A percentile compares a stretch with the other conserved stretches of the same genome.
Conservation (phyloP, 2,797 vertebrate genomes). For the Tokudaia tokunoshimensis region DNA sequence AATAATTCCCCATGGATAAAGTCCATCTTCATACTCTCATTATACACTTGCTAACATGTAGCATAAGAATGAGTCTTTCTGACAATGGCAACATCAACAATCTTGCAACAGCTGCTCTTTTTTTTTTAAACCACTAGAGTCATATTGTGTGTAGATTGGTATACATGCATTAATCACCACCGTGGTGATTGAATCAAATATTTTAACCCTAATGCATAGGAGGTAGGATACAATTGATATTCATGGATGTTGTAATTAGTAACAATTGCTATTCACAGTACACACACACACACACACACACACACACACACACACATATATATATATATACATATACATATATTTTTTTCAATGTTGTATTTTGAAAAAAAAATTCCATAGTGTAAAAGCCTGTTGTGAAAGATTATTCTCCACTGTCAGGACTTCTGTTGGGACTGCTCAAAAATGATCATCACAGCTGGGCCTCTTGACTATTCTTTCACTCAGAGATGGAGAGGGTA, state of each 20-base stretch:
- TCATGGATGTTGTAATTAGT: not conserved
- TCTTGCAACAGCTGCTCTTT: not conserved
- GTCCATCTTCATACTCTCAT: not conserved
- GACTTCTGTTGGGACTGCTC: no score
- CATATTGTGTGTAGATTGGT: not conserved
- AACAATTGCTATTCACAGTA: not conserved
- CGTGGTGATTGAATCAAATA: not conserved
- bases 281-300: no score
- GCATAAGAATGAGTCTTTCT: not conserved
- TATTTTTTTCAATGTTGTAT: not conserved
- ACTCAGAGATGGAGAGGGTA: no score
- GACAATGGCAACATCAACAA: not conserved
- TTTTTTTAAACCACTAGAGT: not conserved
- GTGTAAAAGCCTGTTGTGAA: no score
- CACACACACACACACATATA: no score
- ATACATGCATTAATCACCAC: not conserved
- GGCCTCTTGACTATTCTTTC: not conserved
- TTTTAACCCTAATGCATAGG: not conserved
- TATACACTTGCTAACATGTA: not conserved
- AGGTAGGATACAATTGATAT: not conserved
- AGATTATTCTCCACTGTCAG: not conserved
- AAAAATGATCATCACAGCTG: not conserved
- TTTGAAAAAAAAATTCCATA: not conserved
- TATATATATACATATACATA: no score
- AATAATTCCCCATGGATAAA: not conserved